phyloP scores from a whole-genome alignment of 2,113 vertebrate species.

The Anoplopoma fimbria region DNA sequence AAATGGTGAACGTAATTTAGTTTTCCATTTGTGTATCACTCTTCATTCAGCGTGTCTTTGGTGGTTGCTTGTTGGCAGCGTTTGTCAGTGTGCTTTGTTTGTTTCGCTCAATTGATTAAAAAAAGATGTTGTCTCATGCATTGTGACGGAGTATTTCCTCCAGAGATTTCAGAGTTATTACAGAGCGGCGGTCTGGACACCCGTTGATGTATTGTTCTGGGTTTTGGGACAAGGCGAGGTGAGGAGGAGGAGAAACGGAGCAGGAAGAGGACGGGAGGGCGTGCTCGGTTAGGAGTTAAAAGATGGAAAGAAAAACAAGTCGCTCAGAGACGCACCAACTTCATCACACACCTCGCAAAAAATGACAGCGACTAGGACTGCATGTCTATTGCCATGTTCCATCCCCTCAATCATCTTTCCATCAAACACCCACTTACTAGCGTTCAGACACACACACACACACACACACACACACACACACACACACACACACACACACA shows the following conservation, averaged over 20 bases:
- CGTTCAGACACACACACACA: conserved; percentile 25
- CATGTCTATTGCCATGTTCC: conserved; percentile 66
- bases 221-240: conserved; percentile 81
- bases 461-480: conserved; percentile 44
- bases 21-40: conserved; percentile 83
- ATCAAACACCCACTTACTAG: conserved; percentile 70
- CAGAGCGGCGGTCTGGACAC: conserved; percentile 76
- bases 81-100: conserved; percentile 74
- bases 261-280: conserved; percentile 58
- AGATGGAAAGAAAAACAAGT: conserved; percentile 72
- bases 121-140: conserved; percentile 81
- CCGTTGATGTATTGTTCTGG: conserved; percentile 83
- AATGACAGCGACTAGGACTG: conserved; percentile 66
- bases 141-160: conserved; percentile 86
- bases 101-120: conserved; percentile 81
- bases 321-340: conserved; percentile 53
- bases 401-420: conserved; percentile 77
- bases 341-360: conserved; percentile 74
- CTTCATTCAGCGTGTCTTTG: conserved; percentile 59
- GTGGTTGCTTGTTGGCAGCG: conserved; percentile 61
- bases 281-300: conserved; percentile 70
- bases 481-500: conserved; percentile 19
- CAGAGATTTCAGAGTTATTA: conserved; percentile 89
- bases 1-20: conserved; percentile 88
- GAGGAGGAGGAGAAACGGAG: conserved; percentile 54